Conservation (phyloP, 2,797 vertebrate species). For the Botia almorhae region DNA sequence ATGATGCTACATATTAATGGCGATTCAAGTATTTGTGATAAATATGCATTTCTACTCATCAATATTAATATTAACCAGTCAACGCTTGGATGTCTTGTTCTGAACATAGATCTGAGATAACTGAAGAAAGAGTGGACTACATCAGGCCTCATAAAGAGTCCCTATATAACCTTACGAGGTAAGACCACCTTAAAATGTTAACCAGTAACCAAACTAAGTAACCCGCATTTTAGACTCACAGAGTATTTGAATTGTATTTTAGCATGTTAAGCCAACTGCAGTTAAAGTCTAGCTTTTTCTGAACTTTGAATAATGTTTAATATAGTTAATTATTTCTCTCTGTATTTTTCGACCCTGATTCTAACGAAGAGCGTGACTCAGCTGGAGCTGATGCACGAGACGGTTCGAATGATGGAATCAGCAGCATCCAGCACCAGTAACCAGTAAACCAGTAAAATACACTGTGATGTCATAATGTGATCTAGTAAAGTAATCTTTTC, state of each 20-base stretch:
- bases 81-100: too few relatives aligned
- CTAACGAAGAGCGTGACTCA: slow-evolving; percentile 67
- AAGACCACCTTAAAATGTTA: not conserved
- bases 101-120: slow-evolving; percentile 90
- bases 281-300: too few relatives aligned
- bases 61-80: not conserved
- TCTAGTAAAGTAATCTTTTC: not conserved
- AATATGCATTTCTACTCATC: not conserved
- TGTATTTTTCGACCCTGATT: slow-evolving; percentile 54
- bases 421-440: slow-evolving; percentile 44
- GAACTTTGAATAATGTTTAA: not conserved
- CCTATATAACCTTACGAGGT: slow-evolving; percentile 86
- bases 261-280: not conserved
- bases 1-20: not conserved
- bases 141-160: slow-evolving; percentile 85
- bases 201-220: too few relatives aligned
- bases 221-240: not conserved
- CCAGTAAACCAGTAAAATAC: slow-evolving; percentile 54
- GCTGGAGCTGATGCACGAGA: slow-evolving; percentile 71
- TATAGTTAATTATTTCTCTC: not conserved
- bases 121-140: slow-evolving; percentile 85
- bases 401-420: slow-evolving; percentile 71
- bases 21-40: not conserved
- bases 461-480: not conserved
- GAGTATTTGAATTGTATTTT: not conserved